Conservation (phyloP, 2,888 invertebrate genomes). For the Dynastes maya region DNA sequence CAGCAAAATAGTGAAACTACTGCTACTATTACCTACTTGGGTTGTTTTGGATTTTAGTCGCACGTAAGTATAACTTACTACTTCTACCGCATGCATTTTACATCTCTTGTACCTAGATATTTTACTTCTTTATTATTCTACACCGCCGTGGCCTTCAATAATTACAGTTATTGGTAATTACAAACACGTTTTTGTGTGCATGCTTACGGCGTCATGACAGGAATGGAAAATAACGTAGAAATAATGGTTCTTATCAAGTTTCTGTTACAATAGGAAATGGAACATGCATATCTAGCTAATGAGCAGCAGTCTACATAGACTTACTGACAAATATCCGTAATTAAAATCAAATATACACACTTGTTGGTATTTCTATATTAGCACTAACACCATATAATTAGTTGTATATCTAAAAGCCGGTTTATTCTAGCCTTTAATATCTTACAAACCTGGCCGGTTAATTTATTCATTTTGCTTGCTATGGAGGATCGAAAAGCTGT, state of each 20-base stretch:
- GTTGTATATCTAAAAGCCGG: background rate
- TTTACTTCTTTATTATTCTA: conserved; percentile 43
- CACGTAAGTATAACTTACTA: conserved; percentile 47
- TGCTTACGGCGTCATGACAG: conserved; percentile 46
- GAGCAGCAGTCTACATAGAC: background rate
- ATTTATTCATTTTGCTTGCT: too few relatives aligned
- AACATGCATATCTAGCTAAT: background rate
- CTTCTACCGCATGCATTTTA: conserved; percentile 14
- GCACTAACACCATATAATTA: background rate
- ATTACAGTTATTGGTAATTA: conserved; percentile 51
- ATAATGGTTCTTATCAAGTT: conserved; percentile 46
- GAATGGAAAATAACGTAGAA: conserved; percentile 48
- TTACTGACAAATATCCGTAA: conserved; percentile 10
- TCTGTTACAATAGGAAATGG: conserved; percentile 42
- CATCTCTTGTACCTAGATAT: conserved; percentile 22
- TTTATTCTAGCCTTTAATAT: conserved; percentile 1
- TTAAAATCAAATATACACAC: conserved; percentile 16
- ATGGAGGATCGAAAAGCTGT: too few relatives aligned
- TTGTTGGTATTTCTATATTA: conserved; percentile 13
- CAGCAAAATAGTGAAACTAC: conserved; percentile 43
- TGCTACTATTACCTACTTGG: conserved; percentile 1
- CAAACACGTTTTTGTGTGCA: conserved; percentile 46
- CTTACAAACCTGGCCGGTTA: background rate
- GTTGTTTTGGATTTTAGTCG: conserved; percentile 49
- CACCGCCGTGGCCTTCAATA: conserved; percentile 48